Evolutionary conservation across 2,113 vertebrate species (phyloP).

Genomic region (Gavia stellata): DNA sequence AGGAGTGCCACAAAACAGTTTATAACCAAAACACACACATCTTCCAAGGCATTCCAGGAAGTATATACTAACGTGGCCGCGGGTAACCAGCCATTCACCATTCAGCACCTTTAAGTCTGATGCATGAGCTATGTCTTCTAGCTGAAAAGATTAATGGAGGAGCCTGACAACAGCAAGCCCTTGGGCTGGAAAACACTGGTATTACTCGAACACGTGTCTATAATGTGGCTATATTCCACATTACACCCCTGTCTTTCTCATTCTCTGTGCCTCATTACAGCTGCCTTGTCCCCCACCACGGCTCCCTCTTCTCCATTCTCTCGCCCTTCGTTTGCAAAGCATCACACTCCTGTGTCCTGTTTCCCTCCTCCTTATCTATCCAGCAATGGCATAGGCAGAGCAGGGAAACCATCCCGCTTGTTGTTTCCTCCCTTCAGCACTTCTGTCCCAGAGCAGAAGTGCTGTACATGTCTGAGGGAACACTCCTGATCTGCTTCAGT

Average conservation of each 20-base stretch:
- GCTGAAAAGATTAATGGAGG: neutral
- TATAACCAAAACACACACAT: fast-evolving
- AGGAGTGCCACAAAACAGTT: neutral
- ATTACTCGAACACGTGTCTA: fast-evolving
- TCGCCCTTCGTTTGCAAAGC: neutral
- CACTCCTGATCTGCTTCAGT: neutral
- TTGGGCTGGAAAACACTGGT: neutral
- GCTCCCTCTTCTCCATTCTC: neutral
- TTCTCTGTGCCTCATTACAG: neutral
- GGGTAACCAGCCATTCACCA: neutral
- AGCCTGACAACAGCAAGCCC: neutral
- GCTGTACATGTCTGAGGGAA: neutral
- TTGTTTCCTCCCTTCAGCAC: neutral
- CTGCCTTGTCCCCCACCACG: neutral
- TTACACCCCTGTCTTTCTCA: neutral
- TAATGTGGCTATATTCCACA: neutral
- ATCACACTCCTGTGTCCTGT: neutral
- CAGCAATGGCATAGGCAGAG: neutral
- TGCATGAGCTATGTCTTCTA: neutral
- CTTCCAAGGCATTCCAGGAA: neutral
- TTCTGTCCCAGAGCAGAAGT: neutral
- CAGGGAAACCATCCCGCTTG: neutral
- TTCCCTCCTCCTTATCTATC: neutral
- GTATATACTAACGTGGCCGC: neutral
- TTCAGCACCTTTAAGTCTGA: neutral